Evolutionary conservation across 2,888 invertebrate species (phyloP), one percentile per base, ranked within the genome.

Genomic region (Phytoseiulus persimilis): DNA sequence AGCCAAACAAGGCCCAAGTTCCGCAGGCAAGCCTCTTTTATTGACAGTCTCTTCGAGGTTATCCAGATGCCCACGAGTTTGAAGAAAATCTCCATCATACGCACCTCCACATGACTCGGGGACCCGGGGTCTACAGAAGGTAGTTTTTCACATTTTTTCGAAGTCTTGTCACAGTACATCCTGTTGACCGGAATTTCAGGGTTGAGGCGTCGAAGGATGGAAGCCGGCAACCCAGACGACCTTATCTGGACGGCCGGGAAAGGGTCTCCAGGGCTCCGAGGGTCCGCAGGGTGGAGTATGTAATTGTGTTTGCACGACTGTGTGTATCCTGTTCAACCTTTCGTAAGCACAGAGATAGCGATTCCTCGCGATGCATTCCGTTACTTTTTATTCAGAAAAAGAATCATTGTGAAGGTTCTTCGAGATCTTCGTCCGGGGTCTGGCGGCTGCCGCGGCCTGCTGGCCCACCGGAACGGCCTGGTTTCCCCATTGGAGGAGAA

Each of bases 1-100:
- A 83, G 83, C 83, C 83, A 83, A 31, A 33, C 33, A 14, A 83
- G 83, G 3, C 83, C 83, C 11, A 83, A 83, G 33, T 83, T 31
- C 31, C 83, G n/a, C 32, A 33, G 32, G 11, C 31, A 33, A 31
- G 83, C 28, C 83, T 83, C 31, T 31, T 33, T 11, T 32, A 83
- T 32, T 28, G 83, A 32, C 31, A 83, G 83, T 33, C 83, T 31
- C 23, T 28, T 83, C 33, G 83, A 32, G 18, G 83, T 83, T 6
- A 83, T 33, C 83, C 83, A 83, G 23, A 83, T 33, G 83, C 83
- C 83, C 14, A 83, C 28, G 31, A 83, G 28, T 31, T 33, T 31
- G 32, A 83, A 83, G 83, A 31, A 31, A 18, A 83, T 32, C 31
- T 83, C 33, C 31, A 83, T 83, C 83, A 83, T 83, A 18, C 33